Percentiles rank a stretch among this genome's conserved stretches.
Evolutionary conservation across 2,113 vertebrate genomes (phyloP).

Genomic region (Haemorhous mexicanus): DNA sequence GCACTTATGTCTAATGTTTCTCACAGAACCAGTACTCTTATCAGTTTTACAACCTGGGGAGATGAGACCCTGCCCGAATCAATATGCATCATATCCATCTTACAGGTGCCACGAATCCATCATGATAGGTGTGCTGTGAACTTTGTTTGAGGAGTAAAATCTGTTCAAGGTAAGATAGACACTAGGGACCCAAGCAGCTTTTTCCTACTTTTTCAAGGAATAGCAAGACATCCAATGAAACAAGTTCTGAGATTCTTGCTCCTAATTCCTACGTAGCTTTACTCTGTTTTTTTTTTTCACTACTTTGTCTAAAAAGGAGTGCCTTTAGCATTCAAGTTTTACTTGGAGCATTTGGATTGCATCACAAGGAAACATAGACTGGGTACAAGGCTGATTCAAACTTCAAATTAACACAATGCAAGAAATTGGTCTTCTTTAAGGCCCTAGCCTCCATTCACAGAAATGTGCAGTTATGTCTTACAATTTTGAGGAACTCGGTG

Average conservation of each 20-base stretch:
- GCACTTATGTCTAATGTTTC: not conserved
- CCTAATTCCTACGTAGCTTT: not conserved
- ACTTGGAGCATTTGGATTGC: not conserved
- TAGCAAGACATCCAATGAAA: not conserved
- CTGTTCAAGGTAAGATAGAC: not conserved
- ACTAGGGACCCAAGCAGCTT: not conserved
- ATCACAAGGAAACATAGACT: not conserved
- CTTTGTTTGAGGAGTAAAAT: not conserved
- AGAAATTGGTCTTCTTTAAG: not conserved
- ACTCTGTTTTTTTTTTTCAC: fast-evolving
- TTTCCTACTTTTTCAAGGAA: not conserved
- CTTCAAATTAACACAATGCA: not conserved
- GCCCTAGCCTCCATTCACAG: not conserved
- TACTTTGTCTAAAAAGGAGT: not conserved
- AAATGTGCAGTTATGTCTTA: not conserved
- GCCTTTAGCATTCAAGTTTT: not conserved
- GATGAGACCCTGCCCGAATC: not conserved
- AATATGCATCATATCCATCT: not conserved
- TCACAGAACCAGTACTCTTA: not conserved
- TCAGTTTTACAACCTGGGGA: not conserved
- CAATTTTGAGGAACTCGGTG: not conserved
- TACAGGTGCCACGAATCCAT: not conserved
- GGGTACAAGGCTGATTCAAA: not conserved
- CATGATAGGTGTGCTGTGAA: not conserved
- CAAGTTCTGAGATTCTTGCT: not conserved